These are phyloP conservation scores for Metalampra italica DNA, from an alignment of 2,888 invertebrate species.

Conservation along the genomic window DNA sequence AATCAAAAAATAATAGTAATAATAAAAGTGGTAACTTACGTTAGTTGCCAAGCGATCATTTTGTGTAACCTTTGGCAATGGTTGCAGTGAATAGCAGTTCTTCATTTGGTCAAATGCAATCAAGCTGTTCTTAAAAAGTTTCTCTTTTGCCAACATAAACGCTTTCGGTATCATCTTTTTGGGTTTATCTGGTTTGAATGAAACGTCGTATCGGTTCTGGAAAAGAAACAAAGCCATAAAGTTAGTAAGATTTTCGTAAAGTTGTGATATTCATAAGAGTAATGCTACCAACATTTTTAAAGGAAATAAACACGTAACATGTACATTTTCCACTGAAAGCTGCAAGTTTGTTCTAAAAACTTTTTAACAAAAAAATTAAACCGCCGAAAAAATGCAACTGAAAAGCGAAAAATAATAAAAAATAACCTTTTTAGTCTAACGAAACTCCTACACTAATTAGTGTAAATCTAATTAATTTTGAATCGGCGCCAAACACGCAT, in stretches of 20 bases:
- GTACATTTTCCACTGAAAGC: too few species aligned
- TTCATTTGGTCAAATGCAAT: constrained; percentile 87
- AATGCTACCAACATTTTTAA: too few species aligned
- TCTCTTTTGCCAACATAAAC: constrained; percentile 49
- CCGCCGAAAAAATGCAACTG: too few species aligned
- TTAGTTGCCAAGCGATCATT: constrained; percentile 29
- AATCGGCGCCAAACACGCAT: too few species aligned
- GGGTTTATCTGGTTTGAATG: constrained; percentile 82
- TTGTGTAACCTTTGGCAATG: constrained; percentile 53
- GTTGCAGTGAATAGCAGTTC: constrained; percentile 78
- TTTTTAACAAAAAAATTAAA: too few species aligned
- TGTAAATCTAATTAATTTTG: too few species aligned
- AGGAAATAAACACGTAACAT: too few species aligned
- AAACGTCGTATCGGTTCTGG: constrained; percentile 90
- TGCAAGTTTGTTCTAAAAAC: too few species aligned
- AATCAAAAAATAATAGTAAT: too few species aligned
- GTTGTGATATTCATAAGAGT: background rate
- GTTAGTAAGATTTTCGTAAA: background rate
- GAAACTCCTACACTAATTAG: too few species aligned
- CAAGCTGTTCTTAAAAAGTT: constrained; percentile 50
- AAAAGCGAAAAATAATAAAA: too few species aligned
- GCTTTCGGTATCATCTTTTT: constrained; percentile 79
- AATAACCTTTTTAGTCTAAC: too few species aligned
- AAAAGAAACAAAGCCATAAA: constrained; percentile 23
- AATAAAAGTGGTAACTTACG: constrained; percentile 28